Evolutionary conservation across 2,113 vertebrate genomes (phyloP).

Genomic region (Taurulus bubalis): DNA sequence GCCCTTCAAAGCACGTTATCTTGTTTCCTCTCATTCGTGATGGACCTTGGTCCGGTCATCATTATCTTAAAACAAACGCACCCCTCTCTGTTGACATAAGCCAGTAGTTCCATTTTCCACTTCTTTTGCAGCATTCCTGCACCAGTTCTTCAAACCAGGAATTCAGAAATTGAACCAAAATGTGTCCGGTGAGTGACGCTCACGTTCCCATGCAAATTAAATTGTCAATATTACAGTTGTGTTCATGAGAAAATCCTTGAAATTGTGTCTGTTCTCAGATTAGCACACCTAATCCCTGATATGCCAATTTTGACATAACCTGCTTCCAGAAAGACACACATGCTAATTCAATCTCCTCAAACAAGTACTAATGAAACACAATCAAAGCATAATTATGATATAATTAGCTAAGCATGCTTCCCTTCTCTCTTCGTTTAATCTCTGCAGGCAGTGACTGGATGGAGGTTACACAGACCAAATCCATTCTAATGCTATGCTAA

Average conservation of each 20-base stretch:
- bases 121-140: not conserved
- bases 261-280: not conserved
- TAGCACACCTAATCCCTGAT: not conserved
- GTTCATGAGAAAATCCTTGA: not conserved
- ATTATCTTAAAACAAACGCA: constrained; percentile 23
- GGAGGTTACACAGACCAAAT: constrained; percentile 23
- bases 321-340: not conserved
- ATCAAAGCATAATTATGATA: not conserved
- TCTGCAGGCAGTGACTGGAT: not conserved
- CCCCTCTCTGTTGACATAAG: not conserved
- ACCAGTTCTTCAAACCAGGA: not conserved
- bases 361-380: not conserved
- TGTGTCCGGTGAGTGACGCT: not conserved
- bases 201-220: not conserved
- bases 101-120: not conserved
- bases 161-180: not conserved
- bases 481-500: not conserved
- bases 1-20: not conserved
- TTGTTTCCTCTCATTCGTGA: not conserved
- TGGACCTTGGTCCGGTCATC: constrained; percentile 14
- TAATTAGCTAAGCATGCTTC: not conserved
- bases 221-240: not conserved
- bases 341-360: not conserved
- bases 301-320: not conserved
- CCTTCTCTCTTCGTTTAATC: not conserved